Conservation (phyloP, 2,888 invertebrate genomes). For the Acanthopleura granulata region DNA sequence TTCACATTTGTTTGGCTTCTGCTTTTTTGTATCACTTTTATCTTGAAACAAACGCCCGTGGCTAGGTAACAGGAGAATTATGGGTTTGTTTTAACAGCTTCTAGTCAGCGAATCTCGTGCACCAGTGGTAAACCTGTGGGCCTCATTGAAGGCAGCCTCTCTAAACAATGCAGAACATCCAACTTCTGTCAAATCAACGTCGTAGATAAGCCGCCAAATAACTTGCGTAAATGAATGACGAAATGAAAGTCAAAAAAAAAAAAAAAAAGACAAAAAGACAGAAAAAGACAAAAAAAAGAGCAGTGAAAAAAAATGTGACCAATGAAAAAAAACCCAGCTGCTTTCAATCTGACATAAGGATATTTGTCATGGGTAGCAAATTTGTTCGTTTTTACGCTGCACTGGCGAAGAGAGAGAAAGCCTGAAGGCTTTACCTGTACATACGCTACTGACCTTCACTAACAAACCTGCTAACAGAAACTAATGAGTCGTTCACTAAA, state of each 20-base stretch:
- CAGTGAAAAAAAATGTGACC: not conserved
- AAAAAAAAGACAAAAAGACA: not conserved
- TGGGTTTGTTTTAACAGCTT: conserved; percentile 8
- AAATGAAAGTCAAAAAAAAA: not conserved
- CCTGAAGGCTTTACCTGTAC: too few relatives aligned
- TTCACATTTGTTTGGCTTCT: not conserved
- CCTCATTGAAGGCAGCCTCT: not conserved
- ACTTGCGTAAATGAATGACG: not conserved
- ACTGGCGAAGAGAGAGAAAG: too few relatives aligned
- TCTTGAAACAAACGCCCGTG: conserved; percentile 6
- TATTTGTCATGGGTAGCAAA: too few relatives aligned
- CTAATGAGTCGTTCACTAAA: conserved; percentile 1
- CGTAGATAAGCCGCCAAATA: not conserved
- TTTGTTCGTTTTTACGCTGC: too few relatives aligned
- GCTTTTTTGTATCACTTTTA: conserved; percentile 8
- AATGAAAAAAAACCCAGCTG: not conserved
- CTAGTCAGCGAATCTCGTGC: not conserved
- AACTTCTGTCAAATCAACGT: not conserved
- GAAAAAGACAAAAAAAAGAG: not conserved
- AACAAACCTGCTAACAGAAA: too few relatives aligned
- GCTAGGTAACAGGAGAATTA: not conserved
- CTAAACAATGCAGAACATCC: not conserved
- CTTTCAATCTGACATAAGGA: too few relatives aligned
- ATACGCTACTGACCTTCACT: too few relatives aligned
- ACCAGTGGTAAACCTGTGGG: too few relatives aligned